These are phyloP conservation scores for Sisyra terminalis DNA, from an alignment of 2,888 invertebrate species.

Conservation along the genomic window DNA sequence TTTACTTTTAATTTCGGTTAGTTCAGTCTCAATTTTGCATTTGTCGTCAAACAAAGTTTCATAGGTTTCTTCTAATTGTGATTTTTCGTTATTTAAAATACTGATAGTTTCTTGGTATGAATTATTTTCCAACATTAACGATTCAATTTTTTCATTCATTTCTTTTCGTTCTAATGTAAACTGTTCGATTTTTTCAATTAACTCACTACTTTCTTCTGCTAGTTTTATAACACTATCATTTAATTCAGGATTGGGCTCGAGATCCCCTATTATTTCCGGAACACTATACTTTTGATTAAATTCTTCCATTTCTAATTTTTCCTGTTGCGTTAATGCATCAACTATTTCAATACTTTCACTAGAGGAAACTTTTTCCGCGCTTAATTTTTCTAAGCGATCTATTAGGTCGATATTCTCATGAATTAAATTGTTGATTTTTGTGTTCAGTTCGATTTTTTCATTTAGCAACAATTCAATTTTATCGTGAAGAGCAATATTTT, in stretches of 20 bases:
- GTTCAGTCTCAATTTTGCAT: conserved; percentile 27
- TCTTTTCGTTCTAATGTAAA: conserved; percentile 52
- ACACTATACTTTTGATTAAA: conserved; percentile 33
- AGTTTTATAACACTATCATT: conserved; percentile 39
- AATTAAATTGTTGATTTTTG: conserved; percentile 45
- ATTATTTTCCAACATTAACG: conserved; percentile 41
- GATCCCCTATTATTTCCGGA: conserved; percentile 15
- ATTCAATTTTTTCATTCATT: conserved; percentile 50
- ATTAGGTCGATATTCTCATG: conserved; percentile 59
- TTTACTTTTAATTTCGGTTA: conserved; percentile 27
- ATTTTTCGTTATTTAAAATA: conserved; percentile 29
- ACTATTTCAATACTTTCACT: conserved; percentile 64
- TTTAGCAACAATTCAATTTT: conserved; percentile 37
- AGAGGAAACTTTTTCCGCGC: conserved; percentile 53
- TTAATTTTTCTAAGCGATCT: conserved; percentile 55
- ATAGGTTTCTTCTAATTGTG: conserved; percentile 25
- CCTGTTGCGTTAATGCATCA: conserved; percentile 51
- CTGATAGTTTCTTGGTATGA: conserved; percentile 31
- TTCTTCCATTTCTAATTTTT: conserved; percentile 49
- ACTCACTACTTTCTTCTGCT: conserved; percentile 44
- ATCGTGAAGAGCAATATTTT: conserved; percentile 35
- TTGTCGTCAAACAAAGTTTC: conserved; percentile 30
- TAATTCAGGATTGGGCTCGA: conserved; percentile 25
- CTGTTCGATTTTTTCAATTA: conserved; percentile 48
- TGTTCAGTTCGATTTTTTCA: conserved; percentile 41